These are phyloP conservation scores for Podarcis raffonei DNA, from an alignment of 2,113 vertebrate species.

Conservation along the genomic window DNA sequence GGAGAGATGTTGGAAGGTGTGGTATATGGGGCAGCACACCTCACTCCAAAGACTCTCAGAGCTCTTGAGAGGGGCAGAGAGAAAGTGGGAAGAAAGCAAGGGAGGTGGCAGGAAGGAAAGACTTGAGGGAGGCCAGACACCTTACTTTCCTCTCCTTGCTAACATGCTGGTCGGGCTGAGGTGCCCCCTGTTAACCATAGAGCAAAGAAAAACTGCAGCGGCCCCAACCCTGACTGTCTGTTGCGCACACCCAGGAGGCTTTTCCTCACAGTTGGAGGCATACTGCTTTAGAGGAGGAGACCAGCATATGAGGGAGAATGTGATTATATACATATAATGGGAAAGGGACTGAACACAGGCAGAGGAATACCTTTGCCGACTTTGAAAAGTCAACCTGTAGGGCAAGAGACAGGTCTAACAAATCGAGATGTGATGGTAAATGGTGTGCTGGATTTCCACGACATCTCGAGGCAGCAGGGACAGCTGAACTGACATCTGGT, in stretches of 20 bases:
- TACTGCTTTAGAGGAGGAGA: background rate
- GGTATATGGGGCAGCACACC: no score
- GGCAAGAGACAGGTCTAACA: slow-evolving; percentile 66
- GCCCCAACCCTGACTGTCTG: background rate
- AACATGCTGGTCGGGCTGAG: background rate
- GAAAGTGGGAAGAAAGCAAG: background rate
- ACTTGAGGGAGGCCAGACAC: background rate
- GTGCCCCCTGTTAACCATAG: background rate
- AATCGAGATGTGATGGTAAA: slow-evolving; percentile 60
- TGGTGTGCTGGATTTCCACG: slow-evolving; percentile 65
- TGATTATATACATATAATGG: slow-evolving; percentile 13
- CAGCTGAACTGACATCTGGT: slow-evolving; percentile 72
- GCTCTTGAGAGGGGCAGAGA: background rate
- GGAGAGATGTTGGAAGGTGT: no score
- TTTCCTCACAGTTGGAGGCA: slow-evolving; percentile 4
- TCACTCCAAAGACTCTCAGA: no score
- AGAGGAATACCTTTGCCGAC: slow-evolving; percentile 60
- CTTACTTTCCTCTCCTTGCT: background rate
- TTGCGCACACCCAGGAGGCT: no score
- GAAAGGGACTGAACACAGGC: slow-evolving; percentile 44
- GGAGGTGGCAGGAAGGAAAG: background rate
- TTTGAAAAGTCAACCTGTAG: slow-evolving; percentile 59
- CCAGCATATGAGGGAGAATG: background rate
- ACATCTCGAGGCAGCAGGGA: slow-evolving; percentile 65
- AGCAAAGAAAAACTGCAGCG: background rate